Percentiles rank a stretch among this genome's conserved stretches.
Evolutionary conservation across 2,797 vertebrate species (phyloP).

Genomic region (Babyrousa celebensis): DNA sequence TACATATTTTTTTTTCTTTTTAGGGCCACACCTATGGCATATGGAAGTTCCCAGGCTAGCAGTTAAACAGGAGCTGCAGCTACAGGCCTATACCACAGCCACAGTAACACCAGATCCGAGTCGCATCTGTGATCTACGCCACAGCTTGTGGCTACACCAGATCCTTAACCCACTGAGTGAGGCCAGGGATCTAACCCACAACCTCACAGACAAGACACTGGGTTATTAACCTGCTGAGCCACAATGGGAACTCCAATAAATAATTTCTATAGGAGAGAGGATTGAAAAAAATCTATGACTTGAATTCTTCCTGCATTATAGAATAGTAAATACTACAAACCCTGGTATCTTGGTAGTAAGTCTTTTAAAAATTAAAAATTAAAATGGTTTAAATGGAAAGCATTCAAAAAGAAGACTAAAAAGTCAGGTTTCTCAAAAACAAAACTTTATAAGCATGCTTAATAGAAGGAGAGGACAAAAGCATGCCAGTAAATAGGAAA

Average conservation of each 20-base stretch:
- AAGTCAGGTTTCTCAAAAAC: background rate
- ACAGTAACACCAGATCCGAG: too few species aligned
- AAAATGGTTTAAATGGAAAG: conserved; percentile 8
- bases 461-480: background rate
- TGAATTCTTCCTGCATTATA: background rate
- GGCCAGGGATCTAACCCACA: too few species aligned
- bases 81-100: too few species aligned
- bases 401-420: background rate
- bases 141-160: too few species aligned
- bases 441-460: background rate
- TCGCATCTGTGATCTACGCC: too few species aligned
- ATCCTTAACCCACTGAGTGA: too few species aligned
- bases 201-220: too few species aligned
- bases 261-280: background rate
- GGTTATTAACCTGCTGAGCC: too few species aligned
- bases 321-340: background rate
- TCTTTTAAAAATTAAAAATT: background rate
- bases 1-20: too few species aligned
- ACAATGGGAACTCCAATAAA: background rate
- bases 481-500: background rate
- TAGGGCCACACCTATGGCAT: too few species aligned
- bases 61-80: too few species aligned
- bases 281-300: background rate
- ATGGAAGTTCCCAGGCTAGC: too few species aligned
- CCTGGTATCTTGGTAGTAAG: background rate